Evolutionary conservation across 2,797 vertebrate genomes (phyloP), one percentile per base, ranked within the genome.

Genomic region (Ceyx erithaca): DNA sequence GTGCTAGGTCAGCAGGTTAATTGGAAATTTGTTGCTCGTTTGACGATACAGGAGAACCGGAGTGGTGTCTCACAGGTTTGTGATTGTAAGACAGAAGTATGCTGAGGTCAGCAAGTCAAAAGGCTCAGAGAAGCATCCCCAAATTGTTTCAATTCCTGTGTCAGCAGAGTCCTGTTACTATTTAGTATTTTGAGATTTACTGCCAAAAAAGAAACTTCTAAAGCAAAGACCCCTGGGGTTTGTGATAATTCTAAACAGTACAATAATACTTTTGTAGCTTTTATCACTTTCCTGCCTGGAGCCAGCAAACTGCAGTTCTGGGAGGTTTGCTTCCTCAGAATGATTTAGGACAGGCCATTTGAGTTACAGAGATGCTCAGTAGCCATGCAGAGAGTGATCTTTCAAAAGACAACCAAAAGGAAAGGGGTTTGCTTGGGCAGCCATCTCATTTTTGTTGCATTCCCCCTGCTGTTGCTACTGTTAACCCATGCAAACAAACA

Each of bases 101-200:
- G 80, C 17, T 55, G 75, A 91, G 89, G 87, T 95, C 93, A 96
- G 58, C 26, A 93, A 85, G 89, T 88, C 80, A 93, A 89, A 90
- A 64, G 33, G 49, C 69, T 92, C 43, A 41, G 64, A 89, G 80
- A 94, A 93, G 49, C 78, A 62, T 87, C 40, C n/a, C 83, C 59
- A 85, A 93, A 87, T 92, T 73, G 55, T 86, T 96, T 90, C 87
- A 87, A 85, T 90, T 90, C 88, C 58, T 85, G 8, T 92, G 92
- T 85, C 89, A 95, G 58, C 75, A 87, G n/a, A 90, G 14, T 3
- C 4, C 57, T 82, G 59, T 70, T 51, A 33, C 75, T 87, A 31
- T 89, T 95, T 48, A 75, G 70, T 54, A 28, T 59, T 89, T 77
- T 77, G 82, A 92, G 71, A 92, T 94, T 95, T 96, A 94, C 84